These are phyloP conservation scores for Penaeus indicus DNA, from an alignment of 1,140 invertebrate species.

Conservation along the genomic window DNA sequence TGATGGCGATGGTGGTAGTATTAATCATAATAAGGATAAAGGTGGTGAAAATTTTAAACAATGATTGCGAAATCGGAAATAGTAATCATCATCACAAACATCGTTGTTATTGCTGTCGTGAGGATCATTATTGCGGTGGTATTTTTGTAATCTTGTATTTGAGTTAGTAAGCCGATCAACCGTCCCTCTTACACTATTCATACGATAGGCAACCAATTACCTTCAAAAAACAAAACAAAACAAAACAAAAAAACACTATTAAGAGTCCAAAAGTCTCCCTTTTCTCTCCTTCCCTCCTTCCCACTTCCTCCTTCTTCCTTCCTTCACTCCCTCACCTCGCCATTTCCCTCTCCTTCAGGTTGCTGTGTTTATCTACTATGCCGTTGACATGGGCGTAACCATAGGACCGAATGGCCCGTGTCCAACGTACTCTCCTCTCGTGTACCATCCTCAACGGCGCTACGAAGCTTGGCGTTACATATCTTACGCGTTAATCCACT, in stretches of 20 bases:
- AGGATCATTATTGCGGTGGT: no score
- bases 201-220: not conserved
- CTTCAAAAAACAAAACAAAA: not conserved
- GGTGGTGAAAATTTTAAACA: no score
- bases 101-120: no score
- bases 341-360: conserved; percentile 67
- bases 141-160: no score
- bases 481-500: conserved; percentile 97
- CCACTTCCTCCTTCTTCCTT: not conserved
- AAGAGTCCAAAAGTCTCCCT: no score
- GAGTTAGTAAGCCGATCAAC: no score
- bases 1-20: no score
- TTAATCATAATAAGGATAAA: no score
- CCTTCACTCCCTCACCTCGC: not conserved
- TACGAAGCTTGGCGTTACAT: conserved; percentile 93
- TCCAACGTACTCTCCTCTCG: conserved; percentile 75
- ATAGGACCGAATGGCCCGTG: conserved; percentile 67
- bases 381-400: conserved; percentile 68
- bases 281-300: not conserved
- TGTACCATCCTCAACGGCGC: conserved; percentile 91
- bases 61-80: no score
- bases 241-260: not conserved
- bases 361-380: conserved; percentile 72
- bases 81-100: no score
- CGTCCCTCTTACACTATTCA: no score